These are phyloP conservation scores for Dendrocincla tyrannina DNA, from an alignment of 2,797 vertebrate genomes.

Conservation along the genomic window DNA sequence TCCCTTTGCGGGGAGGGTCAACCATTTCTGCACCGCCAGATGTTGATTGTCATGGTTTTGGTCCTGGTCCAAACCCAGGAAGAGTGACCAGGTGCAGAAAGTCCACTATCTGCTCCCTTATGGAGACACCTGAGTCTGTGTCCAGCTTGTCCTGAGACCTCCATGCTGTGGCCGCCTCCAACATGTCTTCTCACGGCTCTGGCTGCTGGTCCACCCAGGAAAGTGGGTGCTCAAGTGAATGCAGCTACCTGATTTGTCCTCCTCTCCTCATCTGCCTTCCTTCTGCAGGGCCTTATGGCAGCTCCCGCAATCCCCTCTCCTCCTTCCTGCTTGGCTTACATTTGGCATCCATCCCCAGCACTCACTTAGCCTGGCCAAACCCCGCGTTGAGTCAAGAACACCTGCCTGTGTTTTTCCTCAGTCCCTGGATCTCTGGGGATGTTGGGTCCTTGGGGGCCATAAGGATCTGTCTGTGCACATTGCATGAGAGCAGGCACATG, in stretches of 20 bases:
- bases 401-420: conserved; percentile 50
- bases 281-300: neutral
- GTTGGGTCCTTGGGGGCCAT: neutral
- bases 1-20: accelerated
- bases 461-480: neutral
- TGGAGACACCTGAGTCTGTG: neutral
- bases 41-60: neutral
- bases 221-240: accelerated
- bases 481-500: accelerated
- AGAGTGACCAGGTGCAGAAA: neutral
- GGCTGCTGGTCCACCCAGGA: neutral
- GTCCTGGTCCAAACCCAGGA: neutral
- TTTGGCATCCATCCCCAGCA: neutral
- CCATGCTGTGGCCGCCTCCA: accelerated
- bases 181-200: neutral
- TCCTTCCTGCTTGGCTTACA: conserved; percentile 18
- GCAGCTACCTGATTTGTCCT: neutral
- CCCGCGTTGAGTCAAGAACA: conserved; percentile 38
- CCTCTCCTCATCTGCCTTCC: neutral
- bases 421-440: neutral
- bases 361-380: conserved; percentile 35
- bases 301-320: neutral
- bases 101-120: neutral
- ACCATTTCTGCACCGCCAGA: neutral
- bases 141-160: neutral